Percentiles rank a stretch among this genome's conserved stretches.
Conservation (phyloP, 2,888 invertebrate species). For the Osedax fenrisi region DNA sequence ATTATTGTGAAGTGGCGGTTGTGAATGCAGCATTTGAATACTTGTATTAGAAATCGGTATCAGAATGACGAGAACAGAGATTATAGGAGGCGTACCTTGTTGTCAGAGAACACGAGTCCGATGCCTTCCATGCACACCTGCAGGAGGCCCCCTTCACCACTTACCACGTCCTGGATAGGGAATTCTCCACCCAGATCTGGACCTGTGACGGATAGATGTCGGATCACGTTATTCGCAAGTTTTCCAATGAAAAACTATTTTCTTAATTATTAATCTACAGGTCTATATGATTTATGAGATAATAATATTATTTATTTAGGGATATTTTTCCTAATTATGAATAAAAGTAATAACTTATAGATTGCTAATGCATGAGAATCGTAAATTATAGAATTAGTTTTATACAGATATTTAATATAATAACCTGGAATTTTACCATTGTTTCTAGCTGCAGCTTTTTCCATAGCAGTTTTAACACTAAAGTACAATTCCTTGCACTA, state of each 20-base stretch:
- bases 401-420: neutral
- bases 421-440: constrained; percentile 54
- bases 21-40: too few species aligned
- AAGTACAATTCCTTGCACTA: constrained; percentile 95
- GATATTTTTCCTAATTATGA: neutral
- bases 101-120: constrained; percentile 91
- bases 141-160: constrained; percentile 89
- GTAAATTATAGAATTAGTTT: neutral
- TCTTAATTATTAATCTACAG: too few species aligned
- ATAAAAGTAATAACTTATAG: neutral
- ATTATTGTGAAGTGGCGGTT: too few species aligned
- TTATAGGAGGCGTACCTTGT: too few species aligned
- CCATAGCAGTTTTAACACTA: constrained; percentile 97
- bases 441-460: constrained; percentile 62
- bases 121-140: constrained; percentile 97
- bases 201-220: constrained; percentile 36
- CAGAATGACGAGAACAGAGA: too few species aligned
- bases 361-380: neutral
- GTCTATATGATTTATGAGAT: too few species aligned
- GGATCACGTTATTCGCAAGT: too few species aligned
- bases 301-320: too few species aligned
- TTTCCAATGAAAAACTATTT: neutral
- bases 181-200: constrained; percentile 72
- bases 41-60: too few species aligned
- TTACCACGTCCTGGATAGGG: constrained; percentile 90